These are phyloP conservation scores for Acleris emargana DNA, from an alignment of 2,888 invertebrate genomes.

Conservation along the genomic window DNA sequence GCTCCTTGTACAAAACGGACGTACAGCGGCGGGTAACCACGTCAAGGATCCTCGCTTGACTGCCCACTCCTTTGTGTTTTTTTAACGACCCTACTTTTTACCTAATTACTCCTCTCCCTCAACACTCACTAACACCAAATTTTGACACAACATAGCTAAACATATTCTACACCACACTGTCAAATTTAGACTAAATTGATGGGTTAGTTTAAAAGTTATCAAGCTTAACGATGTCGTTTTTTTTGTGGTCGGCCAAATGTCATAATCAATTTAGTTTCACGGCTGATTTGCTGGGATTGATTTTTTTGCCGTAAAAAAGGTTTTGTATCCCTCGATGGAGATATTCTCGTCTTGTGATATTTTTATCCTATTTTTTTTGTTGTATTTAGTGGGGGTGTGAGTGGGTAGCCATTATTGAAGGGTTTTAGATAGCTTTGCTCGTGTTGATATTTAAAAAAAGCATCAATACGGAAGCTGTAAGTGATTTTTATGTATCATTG, in stretches of 20 bases:
- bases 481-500: no score
- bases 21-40: slow-evolving; percentile 34
- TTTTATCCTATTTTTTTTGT: not conserved
- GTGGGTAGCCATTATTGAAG: no score
- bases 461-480: no score
- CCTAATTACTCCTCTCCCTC: slow-evolving; percentile 22
- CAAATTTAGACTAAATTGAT: slow-evolving; percentile 8
- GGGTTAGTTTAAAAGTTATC: not conserved
- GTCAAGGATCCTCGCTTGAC: slow-evolving; percentile 33
- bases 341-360: slow-evolving; percentile 1
- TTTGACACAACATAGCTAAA: slow-evolving; percentile 3
- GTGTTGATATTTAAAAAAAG: no score
- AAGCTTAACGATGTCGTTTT: slow-evolving; percentile 19
- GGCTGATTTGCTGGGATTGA: slow-evolving; percentile 30
- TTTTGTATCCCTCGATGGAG: not conserved
- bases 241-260: slow-evolving; percentile 24
- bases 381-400: no score
- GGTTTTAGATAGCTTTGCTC: no score
- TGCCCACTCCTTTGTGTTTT: slow-evolving; percentile 37
- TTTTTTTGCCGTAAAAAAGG: slow-evolving; percentile 22
- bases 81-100: slow-evolving; percentile 34
- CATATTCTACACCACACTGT: not conserved
- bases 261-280: slow-evolving; percentile 35
- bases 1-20: slow-evolving; percentile 25
- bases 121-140: slow-evolving; percentile 3